A percentile compares a stretch with the other conserved stretches of the same genome.
Conservation (phyloP, 2,113 vertebrate genomes). For the Xiphophorus hellerii region DNA sequence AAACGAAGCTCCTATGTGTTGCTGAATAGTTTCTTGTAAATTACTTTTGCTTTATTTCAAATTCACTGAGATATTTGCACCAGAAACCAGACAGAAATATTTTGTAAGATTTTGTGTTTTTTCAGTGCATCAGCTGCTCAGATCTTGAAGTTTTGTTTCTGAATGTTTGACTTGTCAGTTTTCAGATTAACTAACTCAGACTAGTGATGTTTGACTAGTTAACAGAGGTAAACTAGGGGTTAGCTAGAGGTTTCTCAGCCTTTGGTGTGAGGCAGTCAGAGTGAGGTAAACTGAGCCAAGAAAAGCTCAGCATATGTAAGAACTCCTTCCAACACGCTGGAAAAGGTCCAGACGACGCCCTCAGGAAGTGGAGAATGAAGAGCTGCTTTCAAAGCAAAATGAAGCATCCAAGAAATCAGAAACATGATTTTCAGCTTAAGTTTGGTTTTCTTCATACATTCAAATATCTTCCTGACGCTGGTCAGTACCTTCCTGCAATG, state of each 20-base stretch:
- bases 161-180: no score
- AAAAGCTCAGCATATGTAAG: neutral
- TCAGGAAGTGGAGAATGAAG: conserved; percentile 1
- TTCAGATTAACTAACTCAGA: no score
- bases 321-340: neutral
- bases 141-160: no score
- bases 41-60: no score
- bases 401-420: neutral
- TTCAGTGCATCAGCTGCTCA: no score
- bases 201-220: no score
- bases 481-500: neutral
- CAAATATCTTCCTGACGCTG: neutral
- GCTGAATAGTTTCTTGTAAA: no score
- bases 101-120: no score
- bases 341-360: neutral
- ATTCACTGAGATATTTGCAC: no score
- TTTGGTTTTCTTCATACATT: neutral
- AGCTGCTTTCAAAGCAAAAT: neutral
- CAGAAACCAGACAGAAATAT: no score
- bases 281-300: neutral
- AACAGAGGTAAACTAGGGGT: no score
- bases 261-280: neutral
- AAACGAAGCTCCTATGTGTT: no score
- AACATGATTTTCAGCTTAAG: neutral
- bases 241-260: neutral